Evolutionary conservation across 2,113 vertebrate genomes (phyloP), one percentile per base, ranked within the genome.

Genomic region (Rhabdomys dilectus): DNA sequence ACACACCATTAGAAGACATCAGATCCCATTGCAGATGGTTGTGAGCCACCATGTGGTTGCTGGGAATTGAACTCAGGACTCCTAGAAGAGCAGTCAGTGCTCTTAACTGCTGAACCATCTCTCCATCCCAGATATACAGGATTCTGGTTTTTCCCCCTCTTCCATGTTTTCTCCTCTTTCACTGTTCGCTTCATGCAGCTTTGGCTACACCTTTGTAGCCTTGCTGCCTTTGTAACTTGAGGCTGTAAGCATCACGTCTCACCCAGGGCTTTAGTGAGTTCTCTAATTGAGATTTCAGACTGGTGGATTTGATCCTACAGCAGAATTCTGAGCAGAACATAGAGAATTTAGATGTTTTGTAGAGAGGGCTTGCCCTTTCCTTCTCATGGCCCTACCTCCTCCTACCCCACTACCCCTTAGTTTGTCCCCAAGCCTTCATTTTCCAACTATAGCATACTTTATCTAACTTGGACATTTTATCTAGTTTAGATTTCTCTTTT

Each of bases 371-470:
- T n/a, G 36, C 56, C 12, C 6, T 42, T 29, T 60, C 80, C 53
- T 58, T 24, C 80, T 39, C 24, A 36, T 19, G 6, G 8, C 60
- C 60, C 60, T 24, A 9, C 60, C 60, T 62, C 60, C 60, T 26
- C 22, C 58, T 19, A 21, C 22, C 7, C 22, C 60, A 8, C 60
- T 7, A 5, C 36, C n/a, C 7, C 21, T 39, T 24, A 60, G 21
- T 60, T n/a, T 58, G 36, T 39, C 53, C 4, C 5, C 26, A 84
- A 22, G 29, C 56, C 21, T 42, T n/a, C n/a, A 29, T 84, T 82
- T 58, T 22, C 36, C 0, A 11, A 22, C 24, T 26, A 2, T 1
- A 12, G 13, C n/a, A 42, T 84, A 3, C 13, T 26, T 84, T 42
- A 39, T 42, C 56, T 29, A 24, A 15, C 36, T 26, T 16, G 29